Evolutionary conservation across 2,113 vertebrate species (phyloP).

Genomic region (Coryphaenoides rupestris): DNA sequence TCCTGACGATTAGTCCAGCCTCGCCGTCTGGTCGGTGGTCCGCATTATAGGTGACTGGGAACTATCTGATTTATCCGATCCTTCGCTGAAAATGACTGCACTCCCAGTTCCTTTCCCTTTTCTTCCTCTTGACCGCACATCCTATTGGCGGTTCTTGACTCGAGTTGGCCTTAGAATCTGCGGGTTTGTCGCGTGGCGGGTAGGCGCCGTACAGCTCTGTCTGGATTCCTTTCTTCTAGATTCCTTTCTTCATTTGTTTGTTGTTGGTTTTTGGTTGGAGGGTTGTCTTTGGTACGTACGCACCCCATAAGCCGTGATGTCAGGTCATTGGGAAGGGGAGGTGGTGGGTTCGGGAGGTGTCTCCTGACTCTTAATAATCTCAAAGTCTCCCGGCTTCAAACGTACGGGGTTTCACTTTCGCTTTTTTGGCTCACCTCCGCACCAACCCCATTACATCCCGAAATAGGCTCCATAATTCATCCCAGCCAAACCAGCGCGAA

Average conservation of each 20-base stretch:
- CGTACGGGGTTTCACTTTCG: constrained; percentile 56
- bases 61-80: too few relatives aligned
- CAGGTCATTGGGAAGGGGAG: constrained; percentile 27
- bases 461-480: constrained; percentile 64
- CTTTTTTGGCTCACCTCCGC: constrained; percentile 63
- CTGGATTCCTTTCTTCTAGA: too few relatives aligned
- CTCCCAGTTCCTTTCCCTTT: too few relatives aligned
- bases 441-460: constrained; percentile 51
- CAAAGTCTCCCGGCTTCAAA: constrained; percentile 40
- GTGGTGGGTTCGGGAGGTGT: too few relatives aligned
- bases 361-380: constrained; percentile 42
- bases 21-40: too few relatives aligned
- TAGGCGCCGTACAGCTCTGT: constrained; percentile 37
- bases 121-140: constrained; percentile 5
- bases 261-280: constrained; percentile 11
- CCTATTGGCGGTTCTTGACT: too few relatives aligned
- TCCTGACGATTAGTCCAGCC: too few relatives aligned
- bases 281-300: constrained; percentile 24
- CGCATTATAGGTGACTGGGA: too few relatives aligned
- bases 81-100: too few relatives aligned
- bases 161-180: too few relatives aligned
- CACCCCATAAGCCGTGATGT: constrained; percentile 28
- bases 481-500: constrained; percentile 56
- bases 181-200: too few relatives aligned
- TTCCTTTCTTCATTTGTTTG: constrained; percentile 9